These are phyloP conservation scores for Aphelenchoides avenae DNA, from an alignment of 1,140 invertebrate species.

Conservation along the genomic window DNA sequence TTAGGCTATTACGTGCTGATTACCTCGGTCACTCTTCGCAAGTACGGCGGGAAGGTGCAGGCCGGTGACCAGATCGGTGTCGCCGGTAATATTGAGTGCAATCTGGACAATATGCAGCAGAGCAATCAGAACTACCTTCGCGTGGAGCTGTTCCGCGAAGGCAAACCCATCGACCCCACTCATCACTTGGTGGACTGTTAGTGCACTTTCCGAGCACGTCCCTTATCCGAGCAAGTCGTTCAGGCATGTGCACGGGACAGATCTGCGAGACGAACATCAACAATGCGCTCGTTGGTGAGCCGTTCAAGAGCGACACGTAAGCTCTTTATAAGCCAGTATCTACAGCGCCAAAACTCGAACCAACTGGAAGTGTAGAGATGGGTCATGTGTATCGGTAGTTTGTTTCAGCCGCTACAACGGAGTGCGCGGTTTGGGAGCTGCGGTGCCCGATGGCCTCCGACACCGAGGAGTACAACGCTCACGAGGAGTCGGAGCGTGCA, in stretches of 20 bases:
- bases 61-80: constrained; percentile 54
- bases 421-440: constrained; percentile 54
- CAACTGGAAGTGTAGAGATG: no score
- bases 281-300: constrained; percentile 46
- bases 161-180: constrained; percentile 50
- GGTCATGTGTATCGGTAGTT: no score
- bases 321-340: no score
- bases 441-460: constrained; percentile 40
- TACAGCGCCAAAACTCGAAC: no score
- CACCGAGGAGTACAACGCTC: constrained; percentile 30
- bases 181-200: constrained; percentile 56
- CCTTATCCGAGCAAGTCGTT: no score
- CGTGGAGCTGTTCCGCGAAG: constrained; percentile 45
- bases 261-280: constrained; percentile 56
- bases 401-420: constrained; percentile 56
- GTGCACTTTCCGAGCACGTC: no score
- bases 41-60: constrained; percentile 46
- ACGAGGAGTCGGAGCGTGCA: constrained; percentile 17
- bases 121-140: constrained; percentile 44
- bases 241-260: constrained; percentile 59
- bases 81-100: constrained; percentile 32
- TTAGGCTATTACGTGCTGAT: constrained; percentile 56
- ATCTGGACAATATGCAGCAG: constrained; percentile 4
- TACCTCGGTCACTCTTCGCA: constrained; percentile 38
- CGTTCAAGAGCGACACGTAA: constrained; percentile 52